Base-by-base conservation (phyloP, 2,888 invertebrate genomes). In the Agrochola litura region DNA sequence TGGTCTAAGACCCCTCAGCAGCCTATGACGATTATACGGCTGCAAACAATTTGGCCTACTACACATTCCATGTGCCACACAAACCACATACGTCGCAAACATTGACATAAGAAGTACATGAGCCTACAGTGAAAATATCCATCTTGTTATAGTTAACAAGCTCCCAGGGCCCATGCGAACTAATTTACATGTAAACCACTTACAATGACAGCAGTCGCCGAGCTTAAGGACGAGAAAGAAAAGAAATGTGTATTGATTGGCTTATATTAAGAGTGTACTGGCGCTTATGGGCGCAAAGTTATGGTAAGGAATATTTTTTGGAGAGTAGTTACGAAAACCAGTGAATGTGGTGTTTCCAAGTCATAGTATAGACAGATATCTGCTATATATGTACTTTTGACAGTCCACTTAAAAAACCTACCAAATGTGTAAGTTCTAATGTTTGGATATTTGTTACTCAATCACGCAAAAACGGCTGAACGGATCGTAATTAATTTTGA, bases 181-280 rank as follows among this genome's bases (percentile, higher is more conserved):
- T 89, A 83, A 89, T 89, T 88, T 89, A 79, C 86, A 88, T 88
- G 82, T 88, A 89, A 88, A 85, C 88, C 89, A 86, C 89, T 89
- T 86, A 89, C 76, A 68, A 6, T 63, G 75, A 58, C 72, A 71
- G 84, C 86, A 87, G 66, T 71, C 72, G 83, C 73, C 77, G 67
- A 43, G 72, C 76, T 70, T 76, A 64, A 73, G 70, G 71, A 67
- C 70, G 54, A 37, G 19, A 25, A 49, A n/a, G 41, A 61, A 66
- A 72, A 81, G 69, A 83, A 81, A 22, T 74, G 22, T 41, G 56
- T 73, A 71, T 75, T 67, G 70, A 70, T 73, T 49, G 60, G 66
- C 49, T 76, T 61, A 30, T 22, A 46, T 46, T 67, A 64, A 3
- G 9, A 46, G 46, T 66, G 37, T 67, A 14, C 41, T 60, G 46